Evolutionary conservation across 2,888 invertebrate species (phyloP).

Genomic region (Sarcophaga carnaria): DNA sequence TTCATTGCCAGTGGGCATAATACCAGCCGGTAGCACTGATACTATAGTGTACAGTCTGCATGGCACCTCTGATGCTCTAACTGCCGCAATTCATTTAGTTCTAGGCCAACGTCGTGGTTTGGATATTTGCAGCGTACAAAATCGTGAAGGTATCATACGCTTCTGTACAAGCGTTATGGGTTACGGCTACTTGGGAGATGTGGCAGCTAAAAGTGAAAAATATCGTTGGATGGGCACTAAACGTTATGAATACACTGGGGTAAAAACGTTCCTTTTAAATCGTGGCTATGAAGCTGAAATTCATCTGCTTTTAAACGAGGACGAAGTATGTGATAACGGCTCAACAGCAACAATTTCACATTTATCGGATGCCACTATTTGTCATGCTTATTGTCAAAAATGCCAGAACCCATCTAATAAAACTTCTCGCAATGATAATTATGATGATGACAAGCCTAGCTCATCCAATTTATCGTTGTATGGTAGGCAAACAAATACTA

Average conservation of each 20-base stretch:
- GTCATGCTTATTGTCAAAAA: slow-evolving; percentile 75
- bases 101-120: slow-evolving; percentile 88
- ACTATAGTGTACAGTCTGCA: slow-evolving; percentile 90
- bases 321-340: slow-evolving; percentile 8
- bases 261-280: slow-evolving; percentile 85
- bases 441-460: slow-evolving; percentile 56
- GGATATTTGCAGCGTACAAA: slow-evolving; percentile 88
- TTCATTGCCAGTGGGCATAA: slow-evolving; percentile 82
- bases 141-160: slow-evolving; percentile 84
- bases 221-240: slow-evolving; percentile 93
- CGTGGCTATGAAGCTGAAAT: slow-evolving; percentile 86
- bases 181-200: slow-evolving; percentile 93
- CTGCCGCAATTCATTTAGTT: slow-evolving; percentile 91
- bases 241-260: slow-evolving; percentile 90
- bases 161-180: slow-evolving; percentile 90
- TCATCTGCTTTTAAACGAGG: slow-evolving; percentile 76
- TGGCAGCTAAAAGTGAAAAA: slow-evolving; percentile 89
- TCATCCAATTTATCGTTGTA: slow-evolving; percentile 62
- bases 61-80: slow-evolving; percentile 90
- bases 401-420: slow-evolving; percentile 69
- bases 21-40: slow-evolving; percentile 90
- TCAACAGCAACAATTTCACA: slow-evolving; percentile 70
- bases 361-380: slow-evolving; percentile 69
- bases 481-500: background rate
- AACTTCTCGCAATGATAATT: slow-evolving; percentile 5